Evolutionary conservation across 2,888 invertebrate species (phyloP).

Genomic region (Amphimallon solstitiale): DNA sequence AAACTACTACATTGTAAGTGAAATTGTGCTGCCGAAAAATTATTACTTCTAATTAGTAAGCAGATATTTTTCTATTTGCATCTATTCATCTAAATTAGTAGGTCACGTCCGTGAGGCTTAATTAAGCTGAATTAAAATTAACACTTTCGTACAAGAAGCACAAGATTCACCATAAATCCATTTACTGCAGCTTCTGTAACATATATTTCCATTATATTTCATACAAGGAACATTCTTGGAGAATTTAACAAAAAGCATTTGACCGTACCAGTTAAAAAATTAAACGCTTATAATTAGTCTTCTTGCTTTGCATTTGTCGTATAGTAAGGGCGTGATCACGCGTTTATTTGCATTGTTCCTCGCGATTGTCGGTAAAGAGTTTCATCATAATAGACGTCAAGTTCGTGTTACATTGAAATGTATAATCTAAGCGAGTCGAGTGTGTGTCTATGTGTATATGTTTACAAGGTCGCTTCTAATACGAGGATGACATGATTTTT

Average conservation of each 20-base stretch:
- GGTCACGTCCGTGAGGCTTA: no score
- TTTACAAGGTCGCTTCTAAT: conserved; percentile 17
- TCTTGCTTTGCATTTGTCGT: conserved; percentile 14
- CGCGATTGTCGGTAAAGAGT: background rate
- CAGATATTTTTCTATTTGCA: no score
- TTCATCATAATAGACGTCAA: background rate
- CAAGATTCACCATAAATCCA: no score
- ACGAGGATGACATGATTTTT: conserved; percentile 19
- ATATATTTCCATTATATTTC: background rate
- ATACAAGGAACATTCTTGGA: background rate
- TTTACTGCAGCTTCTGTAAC: background rate
- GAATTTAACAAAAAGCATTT: background rate
- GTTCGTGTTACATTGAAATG: background rate
- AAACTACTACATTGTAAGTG: no score
- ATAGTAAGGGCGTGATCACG: conserved; percentile 19
- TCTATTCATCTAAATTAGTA: no score
- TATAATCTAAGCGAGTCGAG: background rate
- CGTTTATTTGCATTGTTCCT: background rate
- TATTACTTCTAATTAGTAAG: no score
- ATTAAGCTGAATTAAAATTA: no score
- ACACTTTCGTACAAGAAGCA: no score
- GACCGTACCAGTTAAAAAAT: conserved; percentile 6
- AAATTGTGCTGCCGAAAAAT: no score
- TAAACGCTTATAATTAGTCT: conserved; percentile 5
- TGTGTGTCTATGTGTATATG: conserved; percentile 1